Base-by-base conservation (phyloP, 2,113 vertebrate species). In the Gopherus evgoodei region DNA sequence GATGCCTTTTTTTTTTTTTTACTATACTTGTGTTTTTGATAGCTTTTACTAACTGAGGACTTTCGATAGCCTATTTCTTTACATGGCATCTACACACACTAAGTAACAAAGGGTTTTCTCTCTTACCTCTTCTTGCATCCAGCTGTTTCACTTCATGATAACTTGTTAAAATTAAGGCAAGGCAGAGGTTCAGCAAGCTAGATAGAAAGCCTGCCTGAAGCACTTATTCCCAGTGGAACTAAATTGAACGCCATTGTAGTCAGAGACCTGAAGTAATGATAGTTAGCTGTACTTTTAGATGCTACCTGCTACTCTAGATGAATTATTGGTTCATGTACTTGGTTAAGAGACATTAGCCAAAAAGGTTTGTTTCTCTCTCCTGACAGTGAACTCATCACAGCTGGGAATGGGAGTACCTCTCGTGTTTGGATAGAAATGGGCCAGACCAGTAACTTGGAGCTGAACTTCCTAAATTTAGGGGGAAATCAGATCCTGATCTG, bases 181-280 rank as follows among this genome's bases (percentile, higher is more conserved):
- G 84, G 90, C 87, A 93, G 25, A 93, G 69, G 92, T 88, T 95
- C 76, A 81, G 80, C 92, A 93, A 91, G 42, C 79, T 81, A 49
- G 84, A 81, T 90, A 75, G 49, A 83, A 76, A 53, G 87, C 88
- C 89, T 82, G 83, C 93, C 49, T 90, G 81, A 87, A 93, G 83
- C 88, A 4, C 80, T 50, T 85, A 31, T 95, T 89, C 87, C 96
- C 87, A 0, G 1, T 69, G 94, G 91, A 97, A 81, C 72, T 38
- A 78, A 49, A 38, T 29, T 90, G 52, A 38, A 83, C 81, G 84
- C 72, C 65, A 35, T 59, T 93, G 35, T 78, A 84, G 93, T 94
- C 95, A 94, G 91, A 90, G 90, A 31, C 47, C 52, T 75, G 94
- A 92, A 90, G 95, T 96, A 94, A 96, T 96, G 95, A 97, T 90